Percentiles rank a stretch among this genome's conserved stretches.
phyloP scores from a whole-genome alignment of 2,888 invertebrate species.

The Coenonympha arcania region DNA sequence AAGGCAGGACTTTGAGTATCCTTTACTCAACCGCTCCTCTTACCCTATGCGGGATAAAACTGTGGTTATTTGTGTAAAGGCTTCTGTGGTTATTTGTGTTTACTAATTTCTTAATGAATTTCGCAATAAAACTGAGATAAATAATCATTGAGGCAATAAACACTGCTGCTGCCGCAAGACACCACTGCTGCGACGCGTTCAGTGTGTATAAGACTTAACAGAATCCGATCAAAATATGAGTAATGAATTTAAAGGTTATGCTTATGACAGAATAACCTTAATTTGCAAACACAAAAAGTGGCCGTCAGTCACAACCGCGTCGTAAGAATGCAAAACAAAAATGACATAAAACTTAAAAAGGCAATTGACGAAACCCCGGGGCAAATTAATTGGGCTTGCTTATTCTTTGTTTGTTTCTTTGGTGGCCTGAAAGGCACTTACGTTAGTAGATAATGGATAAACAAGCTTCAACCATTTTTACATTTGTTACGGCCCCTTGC shows the following conservation, averaged over 20 bases:
- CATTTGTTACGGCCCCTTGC: too few relatives aligned
- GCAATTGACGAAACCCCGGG: constrained; percentile 10
- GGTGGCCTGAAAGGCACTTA: neutral
- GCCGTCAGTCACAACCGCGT: constrained; percentile 37
- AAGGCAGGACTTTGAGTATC: too few relatives aligned
- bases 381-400: constrained; percentile 2
- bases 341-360: constrained; percentile 4
- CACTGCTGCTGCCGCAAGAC: too few relatives aligned
- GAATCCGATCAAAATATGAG: constrained; percentile 44
- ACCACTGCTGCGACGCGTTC: too few relatives aligned
- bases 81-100: too few relatives aligned
- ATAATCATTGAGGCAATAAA: too few relatives aligned
- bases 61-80: too few relatives aligned
- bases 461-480: neutral
- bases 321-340: constrained; percentile 7
- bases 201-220: too few relatives aligned
- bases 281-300: constrained; percentile 69
- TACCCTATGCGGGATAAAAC: too few relatives aligned
- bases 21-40: too few relatives aligned
- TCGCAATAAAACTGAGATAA: too few relatives aligned
- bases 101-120: too few relatives aligned
- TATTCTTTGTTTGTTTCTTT: neutral
- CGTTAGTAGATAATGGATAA: neutral
- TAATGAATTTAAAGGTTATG: constrained; percentile 71
- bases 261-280: constrained; percentile 70